Evolutionary conservation across 2,888 invertebrate species (phyloP).

Genomic region (Apodemia mormo): DNA sequence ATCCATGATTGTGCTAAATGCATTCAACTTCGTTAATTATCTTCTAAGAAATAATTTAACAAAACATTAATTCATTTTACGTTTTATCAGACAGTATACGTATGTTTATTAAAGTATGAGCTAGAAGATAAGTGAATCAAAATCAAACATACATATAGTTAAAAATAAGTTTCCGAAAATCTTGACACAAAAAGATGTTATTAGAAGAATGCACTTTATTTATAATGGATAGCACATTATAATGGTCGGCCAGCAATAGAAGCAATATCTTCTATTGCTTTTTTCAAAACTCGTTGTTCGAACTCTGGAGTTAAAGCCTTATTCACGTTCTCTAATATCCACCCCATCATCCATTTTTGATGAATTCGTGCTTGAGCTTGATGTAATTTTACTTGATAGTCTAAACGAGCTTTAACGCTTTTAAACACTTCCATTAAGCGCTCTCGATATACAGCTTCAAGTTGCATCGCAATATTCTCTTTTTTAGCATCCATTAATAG

Average conservation of each 20-base stretch:
- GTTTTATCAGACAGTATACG: no score
- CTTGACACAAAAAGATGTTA: no score
- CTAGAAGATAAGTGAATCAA: no score
- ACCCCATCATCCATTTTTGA: constrained; percentile 96
- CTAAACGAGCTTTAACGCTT: constrained; percentile 2
- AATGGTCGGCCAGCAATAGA: constrained; percentile 77
- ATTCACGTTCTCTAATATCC: constrained; percentile 91
- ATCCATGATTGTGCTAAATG: no score
- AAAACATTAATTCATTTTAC: no score
- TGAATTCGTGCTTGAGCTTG: constrained; percentile 82
- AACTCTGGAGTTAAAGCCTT: constrained; percentile 94
- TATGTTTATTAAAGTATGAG: no score
- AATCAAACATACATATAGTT: no score
- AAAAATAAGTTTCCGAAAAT: no score
- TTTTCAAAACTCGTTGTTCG: constrained; percentile 91
- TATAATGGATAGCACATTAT: background rate
- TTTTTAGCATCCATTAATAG: background rate
- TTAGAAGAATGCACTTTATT: no score
- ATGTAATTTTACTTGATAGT: constrained; percentile 8
- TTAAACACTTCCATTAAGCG: constrained; percentile 5
- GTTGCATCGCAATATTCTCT: background rate
- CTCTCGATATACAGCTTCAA: background rate
- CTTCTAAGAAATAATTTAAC: no score
- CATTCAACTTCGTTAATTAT: no score
- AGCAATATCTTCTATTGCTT: constrained; percentile 92